Evolutionary conservation across 2,888 invertebrate species (phyloP), one percentile per base, ranked within the genome.

Genomic region (Cenopis cana): DNA sequence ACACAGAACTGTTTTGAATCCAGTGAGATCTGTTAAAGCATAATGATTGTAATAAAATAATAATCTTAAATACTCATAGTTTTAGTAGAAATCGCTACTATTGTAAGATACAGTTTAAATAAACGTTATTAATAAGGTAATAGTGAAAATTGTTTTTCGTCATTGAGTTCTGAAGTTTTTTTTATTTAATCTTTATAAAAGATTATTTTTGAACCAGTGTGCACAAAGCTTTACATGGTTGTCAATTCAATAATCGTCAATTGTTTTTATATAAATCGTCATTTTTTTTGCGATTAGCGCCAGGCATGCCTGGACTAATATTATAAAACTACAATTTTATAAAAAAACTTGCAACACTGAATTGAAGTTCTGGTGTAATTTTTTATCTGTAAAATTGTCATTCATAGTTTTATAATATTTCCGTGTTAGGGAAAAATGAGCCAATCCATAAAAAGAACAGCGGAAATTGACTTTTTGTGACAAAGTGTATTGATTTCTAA

Each of bases 11-110:
- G 85, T 88, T 86, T 84, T 79, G 81, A 85, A 86, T 84, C 85
- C 89, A 89, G 90, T 90, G 89, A 87, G 85, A 88, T 85, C 75
- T 81, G 77, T 81, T 79, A 82, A 84, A 85, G 83, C 87, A 85
- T 89, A 88, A 89, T 89, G 81, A 84, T 83, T 81, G 77, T 82
- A 81, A 85, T 76, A 76, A 78, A 81, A 85, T 76, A 77, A 78
- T 80, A 79, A 79, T 67, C 71, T 80, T 79, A 91, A 33, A 92
- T 93, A 93, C 91, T 92, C 92, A 92, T 92, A 91, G 87, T 82
- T 77, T 82, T 85, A 88, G 75, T 73, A 75, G 80, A 79, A 78
- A 81, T 84, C 79, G 80, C 79, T 85, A 81, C 77, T 81, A 60
- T 61, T 67, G 61, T 71, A 71, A 79, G 78, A 79, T 78, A 74